A percentile compares a stretch with the other conserved stretches of the same genome.
Conservation (phyloP, 2,113 vertebrate species). For the Vanacampus margaritifer region DNA sequence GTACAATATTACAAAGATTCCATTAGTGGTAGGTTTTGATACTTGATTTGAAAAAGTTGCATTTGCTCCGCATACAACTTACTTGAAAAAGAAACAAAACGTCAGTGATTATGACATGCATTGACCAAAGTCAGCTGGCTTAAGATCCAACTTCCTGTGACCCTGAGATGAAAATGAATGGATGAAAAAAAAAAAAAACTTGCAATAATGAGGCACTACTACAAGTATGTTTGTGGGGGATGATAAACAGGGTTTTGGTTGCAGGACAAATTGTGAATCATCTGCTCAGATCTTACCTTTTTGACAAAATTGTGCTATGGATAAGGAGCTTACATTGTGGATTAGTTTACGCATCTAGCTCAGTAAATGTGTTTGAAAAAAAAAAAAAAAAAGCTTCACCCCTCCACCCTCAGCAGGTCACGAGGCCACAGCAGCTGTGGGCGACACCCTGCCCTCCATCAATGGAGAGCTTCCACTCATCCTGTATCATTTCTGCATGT, state of each 20-base stretch:
- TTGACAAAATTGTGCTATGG: conserved; percentile 47
- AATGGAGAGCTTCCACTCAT: not conserved
- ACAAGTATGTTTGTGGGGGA: not conserved
- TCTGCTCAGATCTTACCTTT: conserved; percentile 49
- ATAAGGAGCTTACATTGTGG: conserved; percentile 70
- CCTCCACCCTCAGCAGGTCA: conserved; percentile 43
- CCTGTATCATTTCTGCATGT: not conserved
- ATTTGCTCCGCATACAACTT: no score
- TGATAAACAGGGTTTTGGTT: conserved; percentile 2
- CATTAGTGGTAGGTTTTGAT: no score
- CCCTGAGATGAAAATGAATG: not conserved
- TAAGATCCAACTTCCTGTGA: no score
- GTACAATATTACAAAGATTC: no score
- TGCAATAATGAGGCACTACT: no score
- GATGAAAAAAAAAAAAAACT: not conserved
- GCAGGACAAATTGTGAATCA: conserved; percentile 42
- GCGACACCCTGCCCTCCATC: conserved; percentile 30
- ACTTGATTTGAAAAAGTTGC: no score
- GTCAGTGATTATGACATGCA: no score
- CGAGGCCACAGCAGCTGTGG: conserved; percentile 55
- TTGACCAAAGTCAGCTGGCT: no score
- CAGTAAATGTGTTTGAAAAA: conserved; percentile 38
- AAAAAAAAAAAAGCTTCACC: conserved; percentile 24
- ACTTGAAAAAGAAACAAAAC: no score
- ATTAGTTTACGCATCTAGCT: conserved; percentile 61